These are phyloP conservation scores for Pristionchus japonicus DNA, from an alignment of 2,888 invertebrate genomes.

Conservation along the genomic window DNA sequence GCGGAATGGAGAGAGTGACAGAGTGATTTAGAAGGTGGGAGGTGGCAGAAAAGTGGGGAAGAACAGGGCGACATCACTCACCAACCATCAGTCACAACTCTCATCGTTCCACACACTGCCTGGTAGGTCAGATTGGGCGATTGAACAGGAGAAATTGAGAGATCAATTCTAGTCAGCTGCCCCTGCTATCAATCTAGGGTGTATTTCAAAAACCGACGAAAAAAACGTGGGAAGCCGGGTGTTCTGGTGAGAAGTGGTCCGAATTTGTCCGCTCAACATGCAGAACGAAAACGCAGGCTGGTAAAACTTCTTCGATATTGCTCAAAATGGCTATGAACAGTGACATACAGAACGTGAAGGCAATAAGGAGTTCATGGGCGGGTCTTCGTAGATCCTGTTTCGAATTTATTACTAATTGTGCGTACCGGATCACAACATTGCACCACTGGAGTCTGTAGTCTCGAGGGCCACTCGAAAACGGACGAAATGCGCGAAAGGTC, in stretches of 20 bases:
- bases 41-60: not conserved
- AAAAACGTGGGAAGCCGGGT: not conserved
- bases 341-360: too few species aligned
- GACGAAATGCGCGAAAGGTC: too few species aligned
- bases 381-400: too few species aligned
- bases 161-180: not conserved
- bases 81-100: not conserved
- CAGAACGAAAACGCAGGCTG: too few species aligned
- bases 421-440: too few species aligned
- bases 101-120: not conserved
- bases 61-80: not conserved
- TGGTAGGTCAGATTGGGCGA: not conserved
- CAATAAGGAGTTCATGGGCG: too few species aligned
- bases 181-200: not conserved
- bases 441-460: too few species aligned
- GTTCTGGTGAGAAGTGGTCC: not conserved
- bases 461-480: too few species aligned
- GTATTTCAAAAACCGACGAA: not conserved
- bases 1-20: not conserved
- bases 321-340: too few species aligned
- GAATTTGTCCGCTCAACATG: too few species aligned
- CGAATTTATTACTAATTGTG: too few species aligned
- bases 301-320: too few species aligned
- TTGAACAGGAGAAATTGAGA: not conserved
- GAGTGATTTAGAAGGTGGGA: not conserved